phyloP scores from a whole-genome alignment of 2,888 invertebrate species.

The Pheosia gnoma region DNA sequence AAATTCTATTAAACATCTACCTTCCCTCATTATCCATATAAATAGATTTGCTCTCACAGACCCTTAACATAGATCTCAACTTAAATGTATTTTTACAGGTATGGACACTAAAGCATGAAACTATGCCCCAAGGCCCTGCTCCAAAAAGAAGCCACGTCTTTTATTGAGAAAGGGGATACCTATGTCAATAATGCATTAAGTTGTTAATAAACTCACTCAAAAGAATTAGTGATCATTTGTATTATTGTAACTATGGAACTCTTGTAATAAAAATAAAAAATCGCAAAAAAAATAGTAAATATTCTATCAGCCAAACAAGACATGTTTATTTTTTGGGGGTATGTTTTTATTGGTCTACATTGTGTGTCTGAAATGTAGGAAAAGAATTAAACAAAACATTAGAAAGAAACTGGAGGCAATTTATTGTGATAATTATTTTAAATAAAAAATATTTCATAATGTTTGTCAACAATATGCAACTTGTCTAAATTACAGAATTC shows the following conservation, averaged over 20 bases:
- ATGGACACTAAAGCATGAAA: constrained; percentile 71
- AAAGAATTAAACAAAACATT: constrained; percentile 35
- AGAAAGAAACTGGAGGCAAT: constrained; percentile 65
- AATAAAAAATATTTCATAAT: constrained; percentile 62
- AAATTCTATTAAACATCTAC: too few relatives aligned
- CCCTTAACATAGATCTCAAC: neutral
- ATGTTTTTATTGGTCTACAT: constrained; percentile 16
- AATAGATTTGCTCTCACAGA: too few relatives aligned
- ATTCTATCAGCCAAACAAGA: constrained; percentile 46
- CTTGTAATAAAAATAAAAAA: constrained; percentile 52
- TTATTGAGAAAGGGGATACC: constrained; percentile 52
- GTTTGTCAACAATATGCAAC: constrained; percentile 60
- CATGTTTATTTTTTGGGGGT: constrained; percentile 55
- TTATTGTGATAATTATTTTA: constrained; percentile 62
- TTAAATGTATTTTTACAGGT: constrained; percentile 64
- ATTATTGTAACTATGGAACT: constrained; percentile 46
- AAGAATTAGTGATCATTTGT: constrained; percentile 53
- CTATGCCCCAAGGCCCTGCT: constrained; percentile 21
- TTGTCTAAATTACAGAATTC: constrained; percentile 51
- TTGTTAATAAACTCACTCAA: constrained; percentile 67
- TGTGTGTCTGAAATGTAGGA: neutral
- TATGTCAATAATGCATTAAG: constrained; percentile 68
- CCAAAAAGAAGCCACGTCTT: constrained; percentile 31
- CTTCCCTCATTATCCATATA: too few relatives aligned
- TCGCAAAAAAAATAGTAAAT: constrained; percentile 67